phyloP scores from a whole-genome alignment of 2,113 vertebrate genomes.

The Oryzias woworae region DNA sequence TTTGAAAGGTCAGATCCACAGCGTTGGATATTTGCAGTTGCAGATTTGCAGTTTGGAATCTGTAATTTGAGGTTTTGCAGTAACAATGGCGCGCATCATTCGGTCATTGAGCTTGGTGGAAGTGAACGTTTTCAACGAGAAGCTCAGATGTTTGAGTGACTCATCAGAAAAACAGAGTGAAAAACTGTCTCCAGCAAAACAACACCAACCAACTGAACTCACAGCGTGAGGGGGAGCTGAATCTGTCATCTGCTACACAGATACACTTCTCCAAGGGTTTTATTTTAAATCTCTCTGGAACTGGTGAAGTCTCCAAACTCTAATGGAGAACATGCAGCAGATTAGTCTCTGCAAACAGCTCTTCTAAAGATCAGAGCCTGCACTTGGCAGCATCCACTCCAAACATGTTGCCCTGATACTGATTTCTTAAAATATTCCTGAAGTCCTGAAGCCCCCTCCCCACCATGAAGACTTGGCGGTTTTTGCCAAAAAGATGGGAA shows the following conservation, averaged over 20 bases:
- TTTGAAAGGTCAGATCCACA: too few species aligned
- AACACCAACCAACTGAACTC: too few species aligned
- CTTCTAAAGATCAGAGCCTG: neutral
- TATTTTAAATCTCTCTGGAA: neutral
- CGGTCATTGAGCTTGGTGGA: too few species aligned
- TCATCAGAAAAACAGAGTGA: too few species aligned
- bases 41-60: too few species aligned
- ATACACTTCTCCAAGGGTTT: too few species aligned
- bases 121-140: too few species aligned
- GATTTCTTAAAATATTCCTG: constrained; percentile 51
- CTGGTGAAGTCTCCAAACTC: neutral
- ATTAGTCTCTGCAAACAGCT: neutral
- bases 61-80: too few species aligned
- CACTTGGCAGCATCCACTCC: constrained; percentile 22
- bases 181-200: too few species aligned
- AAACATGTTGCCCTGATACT: constrained; percentile 32
- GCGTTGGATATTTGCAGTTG: too few species aligned
- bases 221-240: neutral
- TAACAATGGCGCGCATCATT: too few species aligned
- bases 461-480: neutral
- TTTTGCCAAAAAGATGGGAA: constrained; percentile 24
- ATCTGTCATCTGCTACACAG: neutral
- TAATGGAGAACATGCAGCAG: constrained; percentile 10
- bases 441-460: neutral
- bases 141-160: too few species aligned